Conservation (phyloP, 2,888 invertebrate species). For the Dinocampus coccinellae region DNA sequence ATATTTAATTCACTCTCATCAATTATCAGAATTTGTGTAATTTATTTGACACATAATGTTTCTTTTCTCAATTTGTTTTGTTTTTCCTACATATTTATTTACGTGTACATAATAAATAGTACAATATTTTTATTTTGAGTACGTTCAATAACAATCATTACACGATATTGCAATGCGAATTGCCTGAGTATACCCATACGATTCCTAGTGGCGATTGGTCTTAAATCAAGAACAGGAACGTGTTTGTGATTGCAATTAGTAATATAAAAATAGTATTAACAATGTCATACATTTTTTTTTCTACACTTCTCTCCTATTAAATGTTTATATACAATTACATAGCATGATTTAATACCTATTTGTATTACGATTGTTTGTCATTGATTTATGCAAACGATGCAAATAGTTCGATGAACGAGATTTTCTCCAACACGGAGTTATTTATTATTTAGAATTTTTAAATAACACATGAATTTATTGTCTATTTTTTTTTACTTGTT, state of each 20-base stretch:
- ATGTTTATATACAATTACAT: neutral
- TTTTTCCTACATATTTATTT: constrained; percentile 16
- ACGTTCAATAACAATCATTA: constrained; percentile 22
- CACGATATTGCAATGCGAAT: neutral
- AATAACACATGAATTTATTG: neutral
- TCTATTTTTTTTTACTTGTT: neutral
- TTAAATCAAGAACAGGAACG: neutral
- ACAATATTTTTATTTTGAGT: constrained; percentile 18
- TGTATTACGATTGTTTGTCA: neutral
- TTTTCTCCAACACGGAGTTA: neutral
- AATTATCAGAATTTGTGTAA: neutral
- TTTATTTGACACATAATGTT: neutral
- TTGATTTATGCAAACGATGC: neutral
- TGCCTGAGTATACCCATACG: neutral
- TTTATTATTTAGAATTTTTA: neutral
- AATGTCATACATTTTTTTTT: constrained; percentile 13
- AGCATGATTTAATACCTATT: neutral
- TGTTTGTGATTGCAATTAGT: neutral
- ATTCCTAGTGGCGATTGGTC: neutral
- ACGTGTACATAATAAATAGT: constrained; percentile 30
- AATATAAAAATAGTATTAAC: constrained; percentile 12
- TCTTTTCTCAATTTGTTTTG: constrained; percentile 25
- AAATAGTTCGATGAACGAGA: neutral
- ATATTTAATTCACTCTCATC: neutral
- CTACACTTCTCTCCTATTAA: neutral